Evolutionary conservation across 1,140 invertebrate genomes (phyloP), one percentile per base, ranked within the genome.

Genomic region (Zaprionus africanus): DNA sequence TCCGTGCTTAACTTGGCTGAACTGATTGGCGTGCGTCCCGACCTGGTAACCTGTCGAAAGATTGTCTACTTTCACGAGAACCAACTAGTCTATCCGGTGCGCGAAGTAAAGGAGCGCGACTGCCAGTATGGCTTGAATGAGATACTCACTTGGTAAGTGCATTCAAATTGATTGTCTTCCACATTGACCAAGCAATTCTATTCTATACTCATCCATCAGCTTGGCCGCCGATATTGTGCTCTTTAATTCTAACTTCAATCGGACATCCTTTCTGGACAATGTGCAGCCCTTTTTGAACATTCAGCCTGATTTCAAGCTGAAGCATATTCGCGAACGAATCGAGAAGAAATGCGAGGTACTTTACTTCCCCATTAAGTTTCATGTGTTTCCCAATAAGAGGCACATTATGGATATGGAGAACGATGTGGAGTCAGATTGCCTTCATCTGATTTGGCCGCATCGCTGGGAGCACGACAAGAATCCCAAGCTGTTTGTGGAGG

Each of bases 61-160:
- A 94, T 97, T 38, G 86, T 97, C 2, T 97, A 97, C 86, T 97
- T 97, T 82, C 96, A 97, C 92, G 96, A 97, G 93, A 97, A 97
- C 91, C 96, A 97, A 91, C 91, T 97, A 26, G 93, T 95, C 0
- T 97, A 97, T 93, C 96, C 96, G 1, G 94, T 96, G 11, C 92
- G 94, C 68, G 94, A 95, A 68, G 93, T 94, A 4, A 95, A 96
- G 79, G 94, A 96, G 36, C 92, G 96, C 76, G 96, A 97, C 85
- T 96, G 96, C 77, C 96, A 97, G 86, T 97, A 95, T 93, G 96
- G 96, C 1, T 96, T 96, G 60, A 97, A 97, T 93, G 96, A 97
- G 92, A 96, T 97, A 57, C 90, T 96, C 19, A 95, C 96, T 43
- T 95, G 95, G 96, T 96, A 93, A 84, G 91, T 82, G 0, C 2